Conservation (phyloP, 2,888 invertebrate genomes). For the Alsophila aescularia region DNA sequence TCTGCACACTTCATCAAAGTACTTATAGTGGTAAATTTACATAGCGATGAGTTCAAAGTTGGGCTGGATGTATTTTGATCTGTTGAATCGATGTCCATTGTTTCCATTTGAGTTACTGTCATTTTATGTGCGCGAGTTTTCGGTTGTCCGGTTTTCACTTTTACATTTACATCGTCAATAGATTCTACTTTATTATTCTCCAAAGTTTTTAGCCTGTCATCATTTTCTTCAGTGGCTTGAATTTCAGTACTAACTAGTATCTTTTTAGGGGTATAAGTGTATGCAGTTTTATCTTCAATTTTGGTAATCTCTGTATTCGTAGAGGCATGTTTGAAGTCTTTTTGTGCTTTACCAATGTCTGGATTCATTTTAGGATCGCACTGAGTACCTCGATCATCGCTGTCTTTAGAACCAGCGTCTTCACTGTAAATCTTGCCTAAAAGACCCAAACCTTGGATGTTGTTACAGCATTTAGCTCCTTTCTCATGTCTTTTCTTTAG, state of each 20-base stretch:
- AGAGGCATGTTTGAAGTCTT: conserved; percentile 12
- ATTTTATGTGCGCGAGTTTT: conserved; percentile 20
- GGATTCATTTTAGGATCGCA: conserved; percentile 32
- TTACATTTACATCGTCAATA: neutral
- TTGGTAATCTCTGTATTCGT: conserved; percentile 22
- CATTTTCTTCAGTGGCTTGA: conserved; percentile 7
- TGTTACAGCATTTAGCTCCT: conserved; percentile 42
- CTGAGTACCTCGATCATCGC: conserved; percentile 48
- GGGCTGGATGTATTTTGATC: conserved; percentile 50
- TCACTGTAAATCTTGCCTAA: conserved; percentile 66
- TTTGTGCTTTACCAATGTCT: conserved; percentile 27
- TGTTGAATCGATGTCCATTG: conserved; percentile 21
- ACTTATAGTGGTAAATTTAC: no score
- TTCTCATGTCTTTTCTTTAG: conserved; percentile 62
- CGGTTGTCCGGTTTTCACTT: neutral
- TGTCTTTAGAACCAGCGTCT: conserved; percentile 35
- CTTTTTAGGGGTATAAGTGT: conserved; percentile 2
- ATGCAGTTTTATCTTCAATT: conserved; percentile 18
- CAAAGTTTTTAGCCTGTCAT: neutral
- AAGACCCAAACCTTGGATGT: conserved; percentile 57
- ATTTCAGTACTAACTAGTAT: neutral
- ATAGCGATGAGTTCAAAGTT: conserved; percentile 39
- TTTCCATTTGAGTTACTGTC: conserved; percentile 28
- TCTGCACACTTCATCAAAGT: conserved; percentile 48
- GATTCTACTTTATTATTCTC: neutral